Percentiles rank a stretch among this genome's conserved stretches.
Conservation (phyloP, 2,888 invertebrate species). For the Lepidochitona cinerea region DNA sequence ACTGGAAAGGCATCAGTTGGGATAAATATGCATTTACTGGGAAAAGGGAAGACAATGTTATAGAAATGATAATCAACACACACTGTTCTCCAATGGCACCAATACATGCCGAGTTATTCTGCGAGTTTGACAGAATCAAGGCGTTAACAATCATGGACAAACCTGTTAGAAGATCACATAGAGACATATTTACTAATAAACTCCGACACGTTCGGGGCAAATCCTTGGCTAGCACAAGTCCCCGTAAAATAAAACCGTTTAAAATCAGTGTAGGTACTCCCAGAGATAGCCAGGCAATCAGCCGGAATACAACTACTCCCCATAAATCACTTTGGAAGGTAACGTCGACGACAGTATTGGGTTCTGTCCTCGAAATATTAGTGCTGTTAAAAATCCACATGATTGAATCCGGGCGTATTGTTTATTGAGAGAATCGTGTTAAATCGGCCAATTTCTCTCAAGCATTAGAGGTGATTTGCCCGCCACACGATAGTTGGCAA, state of each 20-base stretch:
- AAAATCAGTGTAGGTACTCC: not conserved
- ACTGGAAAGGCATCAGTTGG: not conserved
- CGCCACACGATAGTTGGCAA: too few relatives aligned
- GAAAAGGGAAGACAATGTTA: not conserved
- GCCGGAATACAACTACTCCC: too few relatives aligned
- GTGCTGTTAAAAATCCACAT: too few relatives aligned
- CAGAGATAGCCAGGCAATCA: not conserved
- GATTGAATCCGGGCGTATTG: too few relatives aligned
- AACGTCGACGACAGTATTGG: too few relatives aligned
- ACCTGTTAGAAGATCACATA: not conserved
- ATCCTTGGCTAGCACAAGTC: not conserved
- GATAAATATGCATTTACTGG: not conserved
- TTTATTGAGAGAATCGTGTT: too few relatives aligned
- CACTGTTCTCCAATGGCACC: not conserved
- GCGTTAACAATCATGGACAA: not conserved
- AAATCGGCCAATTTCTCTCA: too few relatives aligned
- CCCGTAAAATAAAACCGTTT: not conserved
- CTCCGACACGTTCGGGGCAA: not conserved
- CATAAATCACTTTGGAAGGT: too few relatives aligned
- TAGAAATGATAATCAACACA: not conserved
- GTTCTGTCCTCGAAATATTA: too few relatives aligned
- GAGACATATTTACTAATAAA: not conserved
- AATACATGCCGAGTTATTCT: not conserved
- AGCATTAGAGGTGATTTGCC: too few relatives aligned
- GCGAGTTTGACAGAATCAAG: not conserved